phyloP scores from a whole-genome alignment of 2,888 invertebrate genomes.

The Andrena flavipes region DNA sequence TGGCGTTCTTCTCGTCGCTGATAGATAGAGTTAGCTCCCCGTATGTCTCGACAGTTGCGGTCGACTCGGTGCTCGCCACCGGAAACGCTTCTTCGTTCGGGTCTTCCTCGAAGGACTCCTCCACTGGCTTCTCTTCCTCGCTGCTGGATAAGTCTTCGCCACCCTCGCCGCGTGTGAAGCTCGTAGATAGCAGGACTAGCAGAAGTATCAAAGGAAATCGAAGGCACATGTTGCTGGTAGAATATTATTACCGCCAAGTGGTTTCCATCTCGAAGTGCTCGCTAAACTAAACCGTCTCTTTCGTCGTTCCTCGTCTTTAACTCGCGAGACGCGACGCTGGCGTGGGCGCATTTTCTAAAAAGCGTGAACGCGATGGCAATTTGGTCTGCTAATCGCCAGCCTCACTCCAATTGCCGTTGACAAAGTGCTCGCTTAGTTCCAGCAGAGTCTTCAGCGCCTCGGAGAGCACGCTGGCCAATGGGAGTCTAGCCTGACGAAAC shows the following conservation, averaged over 20 bases:
- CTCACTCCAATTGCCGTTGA: constrained; percentile 75
- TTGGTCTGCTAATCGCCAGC: constrained; percentile 69
- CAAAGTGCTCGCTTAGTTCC: constrained; percentile 74
- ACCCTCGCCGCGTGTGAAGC: background rate
- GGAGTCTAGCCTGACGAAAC: background rate
- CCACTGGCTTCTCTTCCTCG: background rate
- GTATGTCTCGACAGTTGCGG: background rate
- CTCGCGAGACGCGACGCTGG: constrained; percentile 44
- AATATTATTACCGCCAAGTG: background rate
- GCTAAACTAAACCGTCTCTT: constrained; percentile 72
- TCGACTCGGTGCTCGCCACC: constrained; percentile 1
- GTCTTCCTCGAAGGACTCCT: constrained; percentile 12
- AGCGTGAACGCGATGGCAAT: constrained; percentile 76
- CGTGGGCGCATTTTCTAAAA: constrained; percentile 73
- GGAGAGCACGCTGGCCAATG: background rate
- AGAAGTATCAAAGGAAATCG: background rate
- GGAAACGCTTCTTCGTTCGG: constrained; percentile 6
- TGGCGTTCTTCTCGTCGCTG: background rate
- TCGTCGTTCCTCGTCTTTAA: constrained; percentile 72
- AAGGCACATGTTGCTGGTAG: background rate
- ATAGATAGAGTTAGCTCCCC: background rate
- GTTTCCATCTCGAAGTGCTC: constrained; percentile 51
- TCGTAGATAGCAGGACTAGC: background rate
- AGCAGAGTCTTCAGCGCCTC: constrained; percentile 45
- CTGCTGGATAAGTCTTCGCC: no score